A percentile compares a stretch with the other conserved stretches of the same genome.
These are phyloP conservation scores for Otolemur crassicaudatus DNA, from an alignment of 2,797 vertebrate species.

Conservation along the genomic window DNA sequence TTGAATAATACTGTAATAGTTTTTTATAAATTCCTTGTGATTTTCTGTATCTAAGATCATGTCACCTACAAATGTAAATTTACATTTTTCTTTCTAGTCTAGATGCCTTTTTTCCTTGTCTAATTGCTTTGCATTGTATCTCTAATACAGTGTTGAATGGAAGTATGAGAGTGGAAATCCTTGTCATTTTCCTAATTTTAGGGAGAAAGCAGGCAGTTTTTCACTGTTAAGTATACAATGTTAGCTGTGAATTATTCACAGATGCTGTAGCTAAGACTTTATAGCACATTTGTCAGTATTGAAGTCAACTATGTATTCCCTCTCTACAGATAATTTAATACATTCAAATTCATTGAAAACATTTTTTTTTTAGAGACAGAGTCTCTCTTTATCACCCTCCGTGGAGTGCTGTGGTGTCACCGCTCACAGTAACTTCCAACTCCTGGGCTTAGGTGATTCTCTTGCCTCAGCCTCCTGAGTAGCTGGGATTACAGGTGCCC, in stretches of 20 bases:
- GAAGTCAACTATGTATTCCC: background rate
- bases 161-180: background rate
- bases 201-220: background rate
- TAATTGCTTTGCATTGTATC: constrained; percentile 10
- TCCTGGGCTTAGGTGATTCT: no score
- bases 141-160: background rate
- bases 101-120: background rate
- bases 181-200: background rate
- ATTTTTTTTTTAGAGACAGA: background rate
- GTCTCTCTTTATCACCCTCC: no score
- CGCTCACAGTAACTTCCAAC: no score
- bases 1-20: background rate
- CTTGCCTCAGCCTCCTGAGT: no score
- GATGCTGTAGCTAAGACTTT: background rate
- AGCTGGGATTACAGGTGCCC: no score
- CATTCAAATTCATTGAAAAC: background rate
- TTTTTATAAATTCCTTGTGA: background rate
- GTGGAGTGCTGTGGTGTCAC: no score
- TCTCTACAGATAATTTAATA: background rate
- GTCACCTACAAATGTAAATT: background rate
- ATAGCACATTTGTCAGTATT: background rate
- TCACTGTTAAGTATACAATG: background rate
- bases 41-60: background rate
- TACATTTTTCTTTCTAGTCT: background rate
- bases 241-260: background rate